A percentile compares a stretch with the other conserved stretches of the same genome.
These are phyloP conservation scores for Solenopsis fugax DNA, from an alignment of 1,140 invertebrate genomes.

Conservation along the genomic window DNA sequence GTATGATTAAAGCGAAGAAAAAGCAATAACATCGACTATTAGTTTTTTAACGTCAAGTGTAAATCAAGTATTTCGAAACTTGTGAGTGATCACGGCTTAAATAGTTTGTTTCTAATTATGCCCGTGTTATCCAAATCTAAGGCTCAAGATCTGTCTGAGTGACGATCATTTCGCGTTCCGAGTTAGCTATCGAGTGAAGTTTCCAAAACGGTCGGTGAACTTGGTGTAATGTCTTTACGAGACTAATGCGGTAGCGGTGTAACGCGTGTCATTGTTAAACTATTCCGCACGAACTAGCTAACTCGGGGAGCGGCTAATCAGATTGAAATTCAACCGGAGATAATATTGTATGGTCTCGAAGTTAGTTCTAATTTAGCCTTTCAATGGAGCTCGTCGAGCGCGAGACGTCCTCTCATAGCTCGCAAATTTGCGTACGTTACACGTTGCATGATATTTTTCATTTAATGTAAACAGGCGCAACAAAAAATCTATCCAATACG, in stretches of 20 bases:
- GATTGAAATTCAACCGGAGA: conserved; percentile 65
- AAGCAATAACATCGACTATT: not conserved
- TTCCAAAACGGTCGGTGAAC: conserved; percentile 50
- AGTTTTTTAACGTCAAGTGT: not conserved
- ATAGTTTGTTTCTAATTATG: not conserved
- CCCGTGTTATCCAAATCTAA: conserved; percentile 12
- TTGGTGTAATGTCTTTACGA: conserved; percentile 60
- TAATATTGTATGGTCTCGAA: conserved; percentile 51
- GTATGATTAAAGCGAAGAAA: not conserved
- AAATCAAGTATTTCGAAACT: not conserved
- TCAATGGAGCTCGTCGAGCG: conserved; percentile 1
- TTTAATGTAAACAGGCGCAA: not conserved
- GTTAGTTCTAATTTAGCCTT: conserved; percentile 55
- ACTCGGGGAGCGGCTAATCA: conserved; percentile 51
- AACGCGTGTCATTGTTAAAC: conserved; percentile 64
- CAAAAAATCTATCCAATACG: not conserved
- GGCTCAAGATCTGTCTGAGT: not conserved
- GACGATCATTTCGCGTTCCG: conserved; percentile 19
- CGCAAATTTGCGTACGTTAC: not conserved
- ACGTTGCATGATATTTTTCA: not conserved
- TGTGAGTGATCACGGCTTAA: not conserved
- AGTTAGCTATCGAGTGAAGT: conserved; percentile 45
- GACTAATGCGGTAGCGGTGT: conserved; percentile 55
- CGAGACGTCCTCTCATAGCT: not conserved
- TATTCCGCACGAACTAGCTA: conserved; percentile 55